phyloP scores from a whole-genome alignment of 2,888 invertebrate genomes.

The Monochamus alternatus region DNA sequence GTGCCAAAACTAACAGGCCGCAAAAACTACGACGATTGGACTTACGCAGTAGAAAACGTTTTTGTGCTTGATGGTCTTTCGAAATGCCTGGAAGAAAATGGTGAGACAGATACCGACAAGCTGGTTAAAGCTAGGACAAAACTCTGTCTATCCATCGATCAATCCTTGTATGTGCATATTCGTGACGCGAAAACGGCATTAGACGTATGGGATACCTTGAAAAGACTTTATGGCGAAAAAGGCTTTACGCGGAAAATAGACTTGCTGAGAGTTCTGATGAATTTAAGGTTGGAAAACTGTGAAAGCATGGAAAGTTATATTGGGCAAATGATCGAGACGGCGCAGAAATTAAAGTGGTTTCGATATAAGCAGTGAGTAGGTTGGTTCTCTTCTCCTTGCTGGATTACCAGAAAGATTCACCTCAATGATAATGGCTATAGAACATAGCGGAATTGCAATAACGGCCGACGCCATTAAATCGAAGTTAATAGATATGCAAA shows the following conservation, averaged over 20 bases:
- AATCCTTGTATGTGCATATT: neutral
- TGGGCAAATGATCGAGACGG: constrained; percentile 57
- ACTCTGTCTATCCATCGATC: neutral
- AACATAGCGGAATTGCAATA: constrained; percentile 52
- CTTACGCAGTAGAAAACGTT: constrained; percentile 46
- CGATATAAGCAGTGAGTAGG: constrained; percentile 56
- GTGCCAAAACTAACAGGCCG: constrained; percentile 50
- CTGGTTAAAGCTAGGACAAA: neutral
- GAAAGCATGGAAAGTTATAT: constrained; percentile 56
- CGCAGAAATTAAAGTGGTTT: constrained; percentile 59
- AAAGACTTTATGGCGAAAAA: constrained; percentile 53
- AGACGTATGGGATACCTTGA: constrained; percentile 52
- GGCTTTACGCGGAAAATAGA: constrained; percentile 57
- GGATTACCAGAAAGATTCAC: constrained; percentile 47
- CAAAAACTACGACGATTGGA: constrained; percentile 56
- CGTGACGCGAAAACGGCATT: neutral
- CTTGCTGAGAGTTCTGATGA: constrained; percentile 49
- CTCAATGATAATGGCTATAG: constrained; percentile 55
- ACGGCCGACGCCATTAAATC: constrained; percentile 52
- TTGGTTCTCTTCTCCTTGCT: constrained; percentile 55
- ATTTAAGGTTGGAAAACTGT: constrained; percentile 54
- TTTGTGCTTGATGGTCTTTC: constrained; percentile 46
- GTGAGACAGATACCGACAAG: constrained; percentile 10
- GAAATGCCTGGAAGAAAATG: constrained; percentile 22
- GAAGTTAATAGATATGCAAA: constrained; percentile 54